Evolutionary conservation across 2,888 invertebrate species (phyloP).

Genomic region (Rotaria socialis): DNA sequence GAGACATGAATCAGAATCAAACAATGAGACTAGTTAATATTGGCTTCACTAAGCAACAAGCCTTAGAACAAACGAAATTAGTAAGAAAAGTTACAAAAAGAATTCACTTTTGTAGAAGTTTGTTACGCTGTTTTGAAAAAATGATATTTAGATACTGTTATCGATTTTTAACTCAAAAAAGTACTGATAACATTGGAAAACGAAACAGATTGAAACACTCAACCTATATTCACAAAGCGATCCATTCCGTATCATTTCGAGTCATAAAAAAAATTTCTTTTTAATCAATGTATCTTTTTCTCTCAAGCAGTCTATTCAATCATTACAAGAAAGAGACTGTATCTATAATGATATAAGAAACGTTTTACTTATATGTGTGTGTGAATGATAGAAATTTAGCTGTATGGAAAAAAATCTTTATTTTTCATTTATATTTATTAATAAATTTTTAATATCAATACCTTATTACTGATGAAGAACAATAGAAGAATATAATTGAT

Average conservation of each 20-base stretch:
- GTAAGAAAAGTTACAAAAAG: neutral
- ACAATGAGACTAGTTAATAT: neutral
- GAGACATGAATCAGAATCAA: too few species aligned
- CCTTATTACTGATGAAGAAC: too few species aligned
- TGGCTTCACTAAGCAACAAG: neutral
- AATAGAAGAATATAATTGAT: neutral
- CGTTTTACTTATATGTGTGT: neutral
- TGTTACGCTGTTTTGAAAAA: neutral
- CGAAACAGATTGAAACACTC: too few species aligned
- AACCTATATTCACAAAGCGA: too few species aligned
- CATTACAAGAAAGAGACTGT: neutral
- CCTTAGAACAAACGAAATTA: neutral
- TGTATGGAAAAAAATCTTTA: neutral
- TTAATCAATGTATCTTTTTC: neutral
- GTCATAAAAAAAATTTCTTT: too few species aligned
- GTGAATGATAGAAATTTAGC: neutral
- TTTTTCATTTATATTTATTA: neutral
- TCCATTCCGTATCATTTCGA: too few species aligned
- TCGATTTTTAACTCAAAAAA: neutral
- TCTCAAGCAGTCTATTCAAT: neutral
- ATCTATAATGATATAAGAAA: neutral
- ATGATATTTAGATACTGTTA: neutral
- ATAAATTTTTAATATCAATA: neutral
- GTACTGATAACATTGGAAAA: neutral
- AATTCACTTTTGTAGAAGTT: neutral